Conservation (phyloP, 2,888 invertebrate genomes). For the Brachypterus glaber region DNA sequence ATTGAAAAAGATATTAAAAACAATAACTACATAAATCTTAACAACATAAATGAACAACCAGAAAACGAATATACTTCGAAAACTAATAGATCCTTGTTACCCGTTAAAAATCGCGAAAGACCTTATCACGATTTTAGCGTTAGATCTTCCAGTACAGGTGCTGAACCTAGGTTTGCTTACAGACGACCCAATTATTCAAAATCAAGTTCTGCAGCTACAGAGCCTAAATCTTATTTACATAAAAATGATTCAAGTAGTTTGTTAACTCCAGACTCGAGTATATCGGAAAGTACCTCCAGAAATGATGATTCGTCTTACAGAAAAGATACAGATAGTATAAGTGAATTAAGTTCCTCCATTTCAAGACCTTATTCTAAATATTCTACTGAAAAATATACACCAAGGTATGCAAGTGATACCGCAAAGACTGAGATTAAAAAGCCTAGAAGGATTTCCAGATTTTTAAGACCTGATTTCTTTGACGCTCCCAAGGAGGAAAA, state of each 20-base stretch:
- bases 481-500: constrained; percentile 56
- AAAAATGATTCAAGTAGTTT: constrained; percentile 22
- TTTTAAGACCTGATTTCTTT: constrained; percentile 69
- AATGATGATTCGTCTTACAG: constrained; percentile 19
- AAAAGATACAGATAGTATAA: constrained; percentile 22
- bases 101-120: constrained; percentile 26
- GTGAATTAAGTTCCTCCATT: constrained; percentile 24
- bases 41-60: constrained; percentile 11
- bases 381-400: constrained; percentile 18
- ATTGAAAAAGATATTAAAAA: constrained; percentile 25
- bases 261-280: constrained; percentile 34
- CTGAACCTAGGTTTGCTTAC: constrained; percentile 23
- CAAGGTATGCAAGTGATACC: constrained; percentile 23
- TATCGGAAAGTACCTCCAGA: constrained; percentile 31
- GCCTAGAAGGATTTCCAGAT: constrained; percentile 55
- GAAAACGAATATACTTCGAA: constrained; percentile 14
- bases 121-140: constrained; percentile 25
- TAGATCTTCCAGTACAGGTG: constrained; percentile 28
- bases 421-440: constrained; percentile 32
- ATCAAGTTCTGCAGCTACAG: constrained; percentile 28
- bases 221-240: constrained; percentile 22
- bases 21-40: not conserved
- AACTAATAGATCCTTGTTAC: constrained; percentile 27
- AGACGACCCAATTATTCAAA: constrained; percentile 26
- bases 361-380: constrained; percentile 28